phyloP scores from a whole-genome alignment of 2,113 vertebrate genomes.

The Oncorhynchus keta region DNA sequence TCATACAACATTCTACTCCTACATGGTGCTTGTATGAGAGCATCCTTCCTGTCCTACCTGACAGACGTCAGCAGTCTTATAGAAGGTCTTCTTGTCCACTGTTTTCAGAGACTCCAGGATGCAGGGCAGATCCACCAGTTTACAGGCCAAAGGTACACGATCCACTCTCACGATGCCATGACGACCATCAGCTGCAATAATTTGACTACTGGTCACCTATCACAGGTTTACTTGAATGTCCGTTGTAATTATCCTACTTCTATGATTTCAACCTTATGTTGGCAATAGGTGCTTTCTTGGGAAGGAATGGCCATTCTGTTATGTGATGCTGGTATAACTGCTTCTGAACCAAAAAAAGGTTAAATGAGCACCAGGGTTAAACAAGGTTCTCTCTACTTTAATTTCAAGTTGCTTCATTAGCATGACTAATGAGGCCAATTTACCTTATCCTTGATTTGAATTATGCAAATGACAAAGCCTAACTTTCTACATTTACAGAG shows the following conservation, averaged over 20 bases:
- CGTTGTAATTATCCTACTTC: too few relatives aligned
- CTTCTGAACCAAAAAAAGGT: not conserved
- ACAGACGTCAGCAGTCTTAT: slow-evolving; percentile 93
- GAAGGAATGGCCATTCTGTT: not conserved
- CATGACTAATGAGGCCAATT: not conserved
- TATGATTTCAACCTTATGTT: too few relatives aligned
- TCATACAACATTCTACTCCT: too few relatives aligned
- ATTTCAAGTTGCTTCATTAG: not conserved
- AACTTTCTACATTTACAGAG: too few relatives aligned
- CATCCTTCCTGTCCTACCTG: slow-evolving; percentile 77
- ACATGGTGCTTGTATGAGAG: too few relatives aligned
- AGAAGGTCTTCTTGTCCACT: slow-evolving; percentile 73
- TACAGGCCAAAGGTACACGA: slow-evolving; percentile 70
- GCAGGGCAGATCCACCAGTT: slow-evolving; percentile 91
- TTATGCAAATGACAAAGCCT: too few relatives aligned
- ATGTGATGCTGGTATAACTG: not conserved
- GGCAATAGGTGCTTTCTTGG: not conserved
- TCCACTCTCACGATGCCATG: slow-evolving; percentile 89
- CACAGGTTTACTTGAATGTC: too few relatives aligned
- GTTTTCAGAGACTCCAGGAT: slow-evolving; percentile 90
- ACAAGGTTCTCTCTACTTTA: not conserved
- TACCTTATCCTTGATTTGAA: not conserved
- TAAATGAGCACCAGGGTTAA: not conserved
- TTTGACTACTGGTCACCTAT: too few relatives aligned
- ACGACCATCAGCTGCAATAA: slow-evolving; percentile 81